These are phyloP conservation scores for Tragelaphus buxtoni DNA, from an alignment of 2,113 vertebrate genomes.

Conservation along the genomic window DNA sequence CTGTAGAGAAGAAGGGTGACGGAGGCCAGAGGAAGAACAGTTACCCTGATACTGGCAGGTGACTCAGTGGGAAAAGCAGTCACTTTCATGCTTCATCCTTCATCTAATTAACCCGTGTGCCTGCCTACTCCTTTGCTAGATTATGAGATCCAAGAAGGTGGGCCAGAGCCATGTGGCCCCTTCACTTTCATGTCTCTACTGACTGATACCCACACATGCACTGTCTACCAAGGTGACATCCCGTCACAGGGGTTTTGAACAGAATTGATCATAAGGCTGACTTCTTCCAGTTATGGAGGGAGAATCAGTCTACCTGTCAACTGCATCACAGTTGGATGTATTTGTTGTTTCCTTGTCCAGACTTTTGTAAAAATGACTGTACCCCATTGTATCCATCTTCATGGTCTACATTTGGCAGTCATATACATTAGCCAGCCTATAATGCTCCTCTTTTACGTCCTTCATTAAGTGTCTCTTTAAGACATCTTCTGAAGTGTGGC, in stretches of 20 bases:
- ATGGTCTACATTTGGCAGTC: background rate
- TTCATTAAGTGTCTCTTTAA: conserved; percentile 46
- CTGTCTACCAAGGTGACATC: background rate
- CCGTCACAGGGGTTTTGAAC: background rate
- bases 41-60: background rate
- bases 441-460: background rate
- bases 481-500: background rate
- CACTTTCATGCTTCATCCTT: background rate
- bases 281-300: background rate
- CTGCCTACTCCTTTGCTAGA: background rate
- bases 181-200: background rate
- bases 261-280: background rate
- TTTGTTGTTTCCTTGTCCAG: conserved; percentile 7
- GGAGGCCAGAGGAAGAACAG: background rate
- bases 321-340: background rate
- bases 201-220: background rate
- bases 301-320: background rate
- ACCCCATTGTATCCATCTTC: background rate
- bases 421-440: background rate
- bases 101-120: background rate
- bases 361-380: background rate
- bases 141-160: background rate
- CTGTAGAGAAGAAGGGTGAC: background rate
- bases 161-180: background rate
- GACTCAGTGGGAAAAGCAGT: background rate